Percentiles rank a stretch among this genome's conserved stretches.
phyloP scores from a whole-genome alignment of 2,888 invertebrate species.

The Acrobasis consociella region DNA sequence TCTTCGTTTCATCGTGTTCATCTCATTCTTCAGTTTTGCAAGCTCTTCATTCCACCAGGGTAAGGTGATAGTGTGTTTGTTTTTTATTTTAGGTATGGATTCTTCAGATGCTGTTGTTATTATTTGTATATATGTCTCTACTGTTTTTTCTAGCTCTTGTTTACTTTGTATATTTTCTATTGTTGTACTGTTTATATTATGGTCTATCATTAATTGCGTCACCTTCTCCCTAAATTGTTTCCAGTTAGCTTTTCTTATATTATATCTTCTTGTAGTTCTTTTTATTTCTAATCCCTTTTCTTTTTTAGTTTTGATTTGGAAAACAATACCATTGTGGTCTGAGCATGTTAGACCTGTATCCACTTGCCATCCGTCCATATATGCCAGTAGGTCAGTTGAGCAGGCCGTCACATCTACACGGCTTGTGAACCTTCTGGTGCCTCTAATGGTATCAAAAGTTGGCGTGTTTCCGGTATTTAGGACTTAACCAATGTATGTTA shows the following conservation, averaged over 20 bases:
- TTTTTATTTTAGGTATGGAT: background rate
- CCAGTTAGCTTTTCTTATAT: conserved; percentile 35
- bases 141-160: background rate
- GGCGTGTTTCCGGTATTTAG: conserved; percentile 29
- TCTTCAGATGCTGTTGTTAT: background rate
- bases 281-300: conserved; percentile 9
- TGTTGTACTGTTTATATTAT: conserved; percentile 10
- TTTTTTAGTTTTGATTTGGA: conserved; percentile 28
- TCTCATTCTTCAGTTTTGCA: background rate
- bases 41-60: conserved; percentile 19
- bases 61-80: background rate
- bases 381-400: conserved; percentile 16
- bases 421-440: conserved; percentile 13
- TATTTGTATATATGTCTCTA: background rate
- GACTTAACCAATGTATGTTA: too few relatives aligned
- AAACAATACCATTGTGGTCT: conserved; percentile 35
- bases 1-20: background rate
- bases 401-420: conserved; percentile 30
- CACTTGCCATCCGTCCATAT: conserved; percentile 30
- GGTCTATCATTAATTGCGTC: conserved; percentile 2
- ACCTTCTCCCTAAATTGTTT: conserved; percentile 31
- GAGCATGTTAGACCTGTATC: conserved; percentile 24
- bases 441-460: conserved; percentile 30
- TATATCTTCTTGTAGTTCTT: conserved; percentile 30
- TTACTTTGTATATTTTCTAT: conserved; percentile 12